Percentiles rank a stretch among this genome's conserved stretches.
Evolutionary conservation across 2,888 invertebrate species (phyloP).

Genomic region (Lasioglossum lativentre): DNA sequence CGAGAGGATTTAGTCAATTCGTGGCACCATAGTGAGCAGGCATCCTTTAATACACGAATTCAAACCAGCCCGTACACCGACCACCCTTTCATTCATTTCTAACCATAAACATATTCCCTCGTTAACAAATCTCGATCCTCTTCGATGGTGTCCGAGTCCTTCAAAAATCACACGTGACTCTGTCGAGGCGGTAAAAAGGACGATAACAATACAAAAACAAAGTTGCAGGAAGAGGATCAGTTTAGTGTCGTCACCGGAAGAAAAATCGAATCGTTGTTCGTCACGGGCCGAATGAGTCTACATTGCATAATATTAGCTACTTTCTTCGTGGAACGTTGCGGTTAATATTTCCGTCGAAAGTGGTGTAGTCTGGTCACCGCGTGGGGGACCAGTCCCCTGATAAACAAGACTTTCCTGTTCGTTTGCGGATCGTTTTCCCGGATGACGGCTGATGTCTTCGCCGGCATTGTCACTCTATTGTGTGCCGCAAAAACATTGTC

Average conservation of each 20-base stretch:
- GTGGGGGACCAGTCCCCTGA: not conserved
- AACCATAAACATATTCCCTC: not conserved
- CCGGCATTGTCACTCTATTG: not conserved
- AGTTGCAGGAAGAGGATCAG: not conserved
- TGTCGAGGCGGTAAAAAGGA: not conserved
- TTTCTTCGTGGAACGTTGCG: not conserved
- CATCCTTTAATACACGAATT: not conserved
- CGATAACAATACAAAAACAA: not conserved
- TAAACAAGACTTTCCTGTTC: not conserved
- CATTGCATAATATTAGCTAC: not conserved
- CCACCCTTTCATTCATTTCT: not conserved
- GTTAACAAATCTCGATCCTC: not conserved
- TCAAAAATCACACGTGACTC: not conserved
- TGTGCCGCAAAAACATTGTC: not conserved
- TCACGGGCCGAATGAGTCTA: not conserved
- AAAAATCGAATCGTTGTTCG: not conserved
- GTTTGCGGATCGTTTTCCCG: not conserved
- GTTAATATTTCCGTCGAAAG: not conserved
- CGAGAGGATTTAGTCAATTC: slow-evolving; percentile 66
- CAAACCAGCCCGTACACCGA: not conserved
- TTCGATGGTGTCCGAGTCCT: not conserved
- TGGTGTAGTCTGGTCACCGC: not conserved
- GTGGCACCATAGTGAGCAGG: slow-evolving; percentile 42
- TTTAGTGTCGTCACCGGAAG: not conserved
- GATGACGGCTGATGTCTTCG: slow-evolving; percentile 1